Evolutionary conservation across 2,797 vertebrate species (phyloP), one percentile per base, ranked within the genome.

Genomic region (Manis pentadactyla): DNA sequence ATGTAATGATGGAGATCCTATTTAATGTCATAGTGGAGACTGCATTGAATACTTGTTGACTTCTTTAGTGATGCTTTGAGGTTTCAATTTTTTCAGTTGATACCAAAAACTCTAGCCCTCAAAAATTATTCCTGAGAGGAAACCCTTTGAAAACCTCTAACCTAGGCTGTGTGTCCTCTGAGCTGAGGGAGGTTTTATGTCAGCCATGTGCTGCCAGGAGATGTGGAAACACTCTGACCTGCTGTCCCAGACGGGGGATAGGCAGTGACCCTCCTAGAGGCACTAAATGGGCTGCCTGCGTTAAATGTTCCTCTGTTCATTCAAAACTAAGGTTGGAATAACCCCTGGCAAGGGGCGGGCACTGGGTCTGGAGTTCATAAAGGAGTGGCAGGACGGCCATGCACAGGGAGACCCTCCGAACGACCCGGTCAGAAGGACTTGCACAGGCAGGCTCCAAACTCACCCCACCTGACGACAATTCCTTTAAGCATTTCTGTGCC

Each of bases 1-100:
- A 14, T 0, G 18, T 49, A 27, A 9, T 0, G 3, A 9, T 0
- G 6, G 21, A 71, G 79, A 13, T 7, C 23, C 51, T 4, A 0
- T 2, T 17, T 3, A n/a, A 18, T 3, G 46, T 11, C 46, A 9
- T 0, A 2, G 12, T 0, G 8, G 21, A 64, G 79, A 13, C 5
- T 23, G 34, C 8, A 0, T 3, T 17, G 2, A n/a, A 18, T 3
- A 5, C 9, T 57, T 8, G 4, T 5, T 21, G 19, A 37, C 88
- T 34, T 63, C 64, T 55, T 53, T 37, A 18, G n/a, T 34, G 18
- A 59, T 2, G 42, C 15, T 39, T 37, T 23, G 46, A 75, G 75
- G 57, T 17, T 90, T 87, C 14, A 14, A 0, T 5, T 49, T 63
- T 53, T 84, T 51, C n/a, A 14, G 0, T 2, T 9, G 83, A 73